A percentile compares a stretch with the other conserved stretches of the same genome.
These are phyloP conservation scores for Caranx melampygus DNA, from an alignment of 2,113 vertebrate species.

Conservation along the genomic window DNA sequence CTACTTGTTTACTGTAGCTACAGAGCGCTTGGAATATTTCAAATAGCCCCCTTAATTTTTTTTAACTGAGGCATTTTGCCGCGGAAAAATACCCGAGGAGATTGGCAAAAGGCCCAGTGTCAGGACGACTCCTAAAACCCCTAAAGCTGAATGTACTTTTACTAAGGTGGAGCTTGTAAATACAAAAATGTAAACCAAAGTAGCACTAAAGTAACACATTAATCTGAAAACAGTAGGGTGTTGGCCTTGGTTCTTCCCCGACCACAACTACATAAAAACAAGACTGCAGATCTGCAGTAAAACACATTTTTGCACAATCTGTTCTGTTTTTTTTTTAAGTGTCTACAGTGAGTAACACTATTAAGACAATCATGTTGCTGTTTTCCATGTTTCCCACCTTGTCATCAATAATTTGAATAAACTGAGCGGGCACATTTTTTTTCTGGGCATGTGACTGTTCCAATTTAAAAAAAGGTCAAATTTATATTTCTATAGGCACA, in stretches of 20 bases:
- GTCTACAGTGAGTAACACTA: neutral
- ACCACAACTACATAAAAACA: constrained; percentile 6
- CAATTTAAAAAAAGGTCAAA: constrained; percentile 14
- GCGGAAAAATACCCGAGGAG: constrained; percentile 1
- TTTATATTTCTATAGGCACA: constrained; percentile 47
- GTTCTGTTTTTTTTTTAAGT: neutral
- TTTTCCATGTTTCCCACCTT: neutral
- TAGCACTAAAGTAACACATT: neutral
- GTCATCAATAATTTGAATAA: constrained; percentile 3
- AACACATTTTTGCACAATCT: constrained; percentile 25
- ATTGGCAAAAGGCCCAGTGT: neutral
- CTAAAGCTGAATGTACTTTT: neutral
- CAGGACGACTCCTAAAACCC: neutral
- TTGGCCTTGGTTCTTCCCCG: neutral
- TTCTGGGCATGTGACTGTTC: neutral
- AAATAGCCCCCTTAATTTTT: constrained; percentile 53
- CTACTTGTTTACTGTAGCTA: constrained; percentile 19
- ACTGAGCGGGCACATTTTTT: neutral
- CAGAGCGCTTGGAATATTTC: constrained; percentile 41
- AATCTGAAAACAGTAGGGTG: neutral
- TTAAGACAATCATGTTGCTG: neutral
- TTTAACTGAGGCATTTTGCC: constrained; percentile 33
- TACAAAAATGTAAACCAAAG: constrained; percentile 16
- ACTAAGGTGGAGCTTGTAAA: neutral
- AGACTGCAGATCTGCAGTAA: neutral